Conservation (phyloP, 1,140 invertebrate genomes). For the Cecropterus lyciades region DNA sequence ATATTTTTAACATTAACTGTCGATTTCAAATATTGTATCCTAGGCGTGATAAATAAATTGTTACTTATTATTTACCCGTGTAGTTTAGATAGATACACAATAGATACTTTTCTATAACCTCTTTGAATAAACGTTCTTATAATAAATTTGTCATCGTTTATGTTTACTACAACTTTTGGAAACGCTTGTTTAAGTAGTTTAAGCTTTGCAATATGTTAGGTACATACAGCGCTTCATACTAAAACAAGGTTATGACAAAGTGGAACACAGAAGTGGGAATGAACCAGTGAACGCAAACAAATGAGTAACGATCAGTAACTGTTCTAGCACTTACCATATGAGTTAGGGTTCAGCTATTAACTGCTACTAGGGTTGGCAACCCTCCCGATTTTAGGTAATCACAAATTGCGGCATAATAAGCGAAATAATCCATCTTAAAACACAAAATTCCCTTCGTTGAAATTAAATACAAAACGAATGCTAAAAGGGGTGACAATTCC, state of each 20-base stretch:
- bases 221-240: constrained; percentile 21
- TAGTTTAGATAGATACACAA: no score
- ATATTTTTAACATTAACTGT: no score
- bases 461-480: not conserved
- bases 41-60: no score
- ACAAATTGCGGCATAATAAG: not conserved
- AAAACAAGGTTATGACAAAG: constrained; percentile 35
- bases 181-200: not conserved
- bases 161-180: constrained; percentile 2
- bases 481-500: no score
- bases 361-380: constrained; percentile 22
- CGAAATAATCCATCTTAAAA: not conserved
- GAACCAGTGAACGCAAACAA: constrained; percentile 36
- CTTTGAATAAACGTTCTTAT: no score
- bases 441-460: not conserved
- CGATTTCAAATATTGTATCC: no score
- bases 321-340: constrained; percentile 35
- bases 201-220: no score
- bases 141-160: not conserved
- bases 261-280: constrained; percentile 37
- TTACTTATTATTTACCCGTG: no score
- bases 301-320: constrained; percentile 37
- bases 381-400: not conserved
- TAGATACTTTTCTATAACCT: no score
- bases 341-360: constrained; percentile 33